These are phyloP conservation scores for Melanchra persicariae DNA, from an alignment of 2,888 invertebrate genomes.

Conservation along the genomic window DNA sequence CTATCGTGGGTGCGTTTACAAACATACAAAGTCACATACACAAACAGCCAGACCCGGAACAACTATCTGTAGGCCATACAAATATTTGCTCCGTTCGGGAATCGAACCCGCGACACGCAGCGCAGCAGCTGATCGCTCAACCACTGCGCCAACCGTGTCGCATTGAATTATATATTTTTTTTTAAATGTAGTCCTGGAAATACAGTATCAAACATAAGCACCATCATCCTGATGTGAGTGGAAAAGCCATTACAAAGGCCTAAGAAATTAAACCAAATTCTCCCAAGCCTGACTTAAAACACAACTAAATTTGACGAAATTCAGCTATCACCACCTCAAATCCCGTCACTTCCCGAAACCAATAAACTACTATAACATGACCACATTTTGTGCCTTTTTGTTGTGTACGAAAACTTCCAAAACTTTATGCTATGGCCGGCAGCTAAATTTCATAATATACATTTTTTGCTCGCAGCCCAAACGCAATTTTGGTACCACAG, in stretches of 20 bases:
- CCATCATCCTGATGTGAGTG: too few relatives aligned
- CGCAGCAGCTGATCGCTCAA: too few relatives aligned
- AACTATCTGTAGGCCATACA: too few relatives aligned
- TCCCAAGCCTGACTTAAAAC: neutral
- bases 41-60: too few relatives aligned
- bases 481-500: conserved; percentile 70
- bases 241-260: neutral
- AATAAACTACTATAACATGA: conserved; percentile 61
- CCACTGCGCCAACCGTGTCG: too few relatives aligned
- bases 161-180: too few relatives aligned
- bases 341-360: conserved; percentile 33
- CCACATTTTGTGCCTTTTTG: conserved; percentile 60
- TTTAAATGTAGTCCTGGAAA: too few relatives aligned
- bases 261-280: neutral
- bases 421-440: conserved; percentile 59
- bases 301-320: neutral
- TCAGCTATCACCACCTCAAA: neutral
- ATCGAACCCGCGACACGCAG: too few relatives aligned
- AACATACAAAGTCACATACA: too few relatives aligned
- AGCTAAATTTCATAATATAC: conserved; percentile 74
- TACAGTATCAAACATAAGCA: too few relatives aligned
- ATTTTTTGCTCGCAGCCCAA: conserved; percentile 72
- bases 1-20: too few relatives aligned
- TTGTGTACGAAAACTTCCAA: conserved; percentile 54
- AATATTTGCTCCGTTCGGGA: too few relatives aligned